These are phyloP conservation scores for Tiphia femorata DNA, from an alignment of 2,888 invertebrate species.

Conservation along the genomic window DNA sequence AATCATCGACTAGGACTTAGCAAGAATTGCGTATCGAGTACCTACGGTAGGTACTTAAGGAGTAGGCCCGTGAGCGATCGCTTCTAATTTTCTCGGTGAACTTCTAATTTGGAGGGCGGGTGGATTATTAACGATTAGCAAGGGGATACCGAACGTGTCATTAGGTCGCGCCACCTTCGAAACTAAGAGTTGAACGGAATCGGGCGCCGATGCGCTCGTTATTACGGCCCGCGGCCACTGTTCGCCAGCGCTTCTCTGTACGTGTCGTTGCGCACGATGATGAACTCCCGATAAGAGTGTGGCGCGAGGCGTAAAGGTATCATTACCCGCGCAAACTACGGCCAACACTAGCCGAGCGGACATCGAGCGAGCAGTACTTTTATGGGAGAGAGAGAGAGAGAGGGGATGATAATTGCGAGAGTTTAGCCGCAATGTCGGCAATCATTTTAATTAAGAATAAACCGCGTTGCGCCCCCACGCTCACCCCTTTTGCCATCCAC, in stretches of 20 bases:
- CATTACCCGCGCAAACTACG: conserved; percentile 61
- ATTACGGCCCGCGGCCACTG: no score
- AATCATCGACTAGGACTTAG: no score
- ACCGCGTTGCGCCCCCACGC: conserved; percentile 15
- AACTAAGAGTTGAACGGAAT: conserved; percentile 48
- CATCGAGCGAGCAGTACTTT: conserved; percentile 55
- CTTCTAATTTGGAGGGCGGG: background rate
- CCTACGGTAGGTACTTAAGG: no score
- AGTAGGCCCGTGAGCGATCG: background rate
- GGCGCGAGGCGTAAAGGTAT: conserved; percentile 55
- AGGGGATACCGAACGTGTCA: conserved; percentile 15
- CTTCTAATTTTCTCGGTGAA: background rate
- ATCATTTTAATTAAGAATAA: conserved; percentile 64
- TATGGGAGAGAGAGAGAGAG: conserved; percentile 49
- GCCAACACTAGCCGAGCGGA: conserved; percentile 53
- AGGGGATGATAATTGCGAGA: conserved; percentile 60
- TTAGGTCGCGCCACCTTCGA: conserved; percentile 16
- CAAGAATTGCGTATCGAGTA: no score
- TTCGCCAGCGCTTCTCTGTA: conserved; percentile 31
- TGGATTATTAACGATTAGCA: no score
- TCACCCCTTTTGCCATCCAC: background rate
- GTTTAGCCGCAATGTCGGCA: conserved; percentile 62
- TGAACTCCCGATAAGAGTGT: conserved; percentile 57
- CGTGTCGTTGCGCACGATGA: conserved; percentile 47
- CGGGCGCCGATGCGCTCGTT: conserved; percentile 47